These are phyloP conservation scores for Tetramorium parvispinum DNA, from an alignment of 1,140 invertebrate genomes.

Conservation along the genomic window DNA sequence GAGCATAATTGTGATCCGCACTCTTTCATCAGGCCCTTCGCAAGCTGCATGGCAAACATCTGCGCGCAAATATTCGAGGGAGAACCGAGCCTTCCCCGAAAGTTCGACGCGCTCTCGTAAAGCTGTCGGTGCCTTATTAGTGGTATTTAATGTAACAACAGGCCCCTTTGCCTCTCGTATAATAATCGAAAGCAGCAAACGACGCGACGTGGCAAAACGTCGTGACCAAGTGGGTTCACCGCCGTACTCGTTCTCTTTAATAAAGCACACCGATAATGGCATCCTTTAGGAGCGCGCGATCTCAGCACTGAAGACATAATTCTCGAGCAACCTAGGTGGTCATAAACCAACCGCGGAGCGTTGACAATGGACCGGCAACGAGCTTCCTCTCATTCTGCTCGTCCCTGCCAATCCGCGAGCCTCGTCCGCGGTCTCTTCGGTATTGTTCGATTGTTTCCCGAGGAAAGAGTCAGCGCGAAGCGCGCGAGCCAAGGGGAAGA, in stretches of 20 bases:
- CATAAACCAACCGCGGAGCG: conserved; percentile 51
- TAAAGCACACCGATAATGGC: conserved; percentile 54
- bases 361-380: conserved; percentile 59
- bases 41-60: conserved; percentile 26
- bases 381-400: conserved; percentile 31
- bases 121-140: neutral
- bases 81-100: conserved; percentile 4
- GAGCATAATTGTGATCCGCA: conserved; percentile 22
- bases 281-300: conserved; percentile 1
- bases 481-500: neutral
- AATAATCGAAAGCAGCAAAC: neutral
- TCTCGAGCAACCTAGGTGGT: conserved; percentile 50
- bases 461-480: neutral
- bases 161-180: neutral
- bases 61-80: conserved; percentile 17
- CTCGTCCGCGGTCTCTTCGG: neutral
- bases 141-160: neutral
- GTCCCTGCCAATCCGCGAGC: neutral
- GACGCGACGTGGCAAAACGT: neutral
- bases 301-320: conserved; percentile 33
- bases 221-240: neutral
- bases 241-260: conserved; percentile 11
- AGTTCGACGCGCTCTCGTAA: neutral
- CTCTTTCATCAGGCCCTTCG: conserved; percentile 16
- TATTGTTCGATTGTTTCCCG: conserved; percentile 65